phyloP scores from a whole-genome alignment of 2,113 vertebrate species.

The Lota lota region DNA sequence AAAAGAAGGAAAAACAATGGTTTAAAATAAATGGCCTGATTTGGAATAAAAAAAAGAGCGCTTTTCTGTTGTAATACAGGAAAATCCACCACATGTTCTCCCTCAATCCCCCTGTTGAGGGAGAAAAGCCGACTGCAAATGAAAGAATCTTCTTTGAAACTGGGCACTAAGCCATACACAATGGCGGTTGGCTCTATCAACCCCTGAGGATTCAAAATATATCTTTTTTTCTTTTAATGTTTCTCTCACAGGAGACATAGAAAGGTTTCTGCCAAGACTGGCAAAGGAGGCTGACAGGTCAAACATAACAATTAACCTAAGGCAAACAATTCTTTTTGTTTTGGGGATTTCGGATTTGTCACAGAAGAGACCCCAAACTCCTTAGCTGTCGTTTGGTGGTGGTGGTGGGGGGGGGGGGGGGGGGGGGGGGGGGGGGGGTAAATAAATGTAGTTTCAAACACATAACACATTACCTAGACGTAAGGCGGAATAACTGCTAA shows the following conservation, averaged over 20 bases:
- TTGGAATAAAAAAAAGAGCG: slow-evolving; percentile 30
- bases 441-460: slow-evolving; percentile 27
- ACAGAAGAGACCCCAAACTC: slow-evolving; percentile 24
- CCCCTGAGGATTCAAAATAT: slow-evolving; percentile 53
- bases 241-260: slow-evolving; percentile 45
- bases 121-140: slow-evolving; percentile 44
- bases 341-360: slow-evolving; percentile 36
- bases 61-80: slow-evolving; percentile 41
- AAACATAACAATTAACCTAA: slow-evolving; percentile 61
- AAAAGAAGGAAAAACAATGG: slow-evolving; percentile 4
- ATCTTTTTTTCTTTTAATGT: slow-evolving; percentile 55
- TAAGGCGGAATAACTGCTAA: slow-evolving; percentile 13
- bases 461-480: slow-evolving; percentile 19
- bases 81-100: slow-evolving; percentile 38
- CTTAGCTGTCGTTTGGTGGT: slow-evolving; percentile 23
- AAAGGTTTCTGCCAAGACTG: slow-evolving; percentile 36
- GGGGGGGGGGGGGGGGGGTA: too few relatives aligned
- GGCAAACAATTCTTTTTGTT: slow-evolving; percentile 32
- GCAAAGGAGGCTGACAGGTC: slow-evolving; percentile 46
- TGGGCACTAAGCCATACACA: slow-evolving; percentile 53
- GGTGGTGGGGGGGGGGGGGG: neutral
- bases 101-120: slow-evolving; percentile 33
- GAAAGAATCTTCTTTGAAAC: slow-evolving; percentile 48
- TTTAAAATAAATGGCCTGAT: slow-evolving; percentile 15
- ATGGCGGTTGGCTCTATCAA: slow-evolving; percentile 45